phyloP scores from a whole-genome alignment of 2,113 vertebrate genomes.

The Semicossyphus pulcher region DNA sequence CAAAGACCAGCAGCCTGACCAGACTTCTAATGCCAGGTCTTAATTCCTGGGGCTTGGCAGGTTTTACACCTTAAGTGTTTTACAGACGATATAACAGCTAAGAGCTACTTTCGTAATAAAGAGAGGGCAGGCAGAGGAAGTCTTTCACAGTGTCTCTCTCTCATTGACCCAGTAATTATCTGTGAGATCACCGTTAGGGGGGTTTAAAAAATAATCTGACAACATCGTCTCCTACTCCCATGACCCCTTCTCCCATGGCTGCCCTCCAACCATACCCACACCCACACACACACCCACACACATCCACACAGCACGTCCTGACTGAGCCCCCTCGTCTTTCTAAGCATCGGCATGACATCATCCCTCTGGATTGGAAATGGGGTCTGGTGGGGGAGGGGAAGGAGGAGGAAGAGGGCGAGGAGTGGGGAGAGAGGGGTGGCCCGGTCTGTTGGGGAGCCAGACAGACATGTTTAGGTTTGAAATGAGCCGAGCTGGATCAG shows the following conservation, averaged over 20 bases:
- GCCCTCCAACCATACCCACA: conserved; percentile 32
- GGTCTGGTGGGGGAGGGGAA: conserved; percentile 71
- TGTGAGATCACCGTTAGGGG: conserved; percentile 67
- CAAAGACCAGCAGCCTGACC: background rate
- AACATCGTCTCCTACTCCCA: conserved; percentile 63
- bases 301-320: conserved; percentile 37
- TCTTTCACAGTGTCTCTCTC: background rate
- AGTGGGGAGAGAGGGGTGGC: conserved; percentile 48
- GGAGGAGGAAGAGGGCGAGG: conserved; percentile 36
- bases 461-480: conserved; percentile 80
- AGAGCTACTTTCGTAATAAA: background rate
- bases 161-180: conserved; percentile 32
- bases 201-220: conserved; percentile 72
- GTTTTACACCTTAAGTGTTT: background rate
- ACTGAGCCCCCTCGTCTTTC: conserved; percentile 60
- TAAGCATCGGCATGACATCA: conserved; percentile 84
- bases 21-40: background rate
- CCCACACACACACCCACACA: conserved; percentile 33
- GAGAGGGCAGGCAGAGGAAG: background rate
- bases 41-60: background rate
- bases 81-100: too few relatives aligned
- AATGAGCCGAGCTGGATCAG: conserved; percentile 74
- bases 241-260: conserved; percentile 55
- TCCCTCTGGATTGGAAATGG: conserved; percentile 79
- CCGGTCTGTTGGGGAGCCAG: conserved; percentile 71